Percentiles rank a stretch among this genome's conserved stretches.
Conservation (phyloP, 1,140 invertebrate species). For the Drosophila pruinosa region DNA sequence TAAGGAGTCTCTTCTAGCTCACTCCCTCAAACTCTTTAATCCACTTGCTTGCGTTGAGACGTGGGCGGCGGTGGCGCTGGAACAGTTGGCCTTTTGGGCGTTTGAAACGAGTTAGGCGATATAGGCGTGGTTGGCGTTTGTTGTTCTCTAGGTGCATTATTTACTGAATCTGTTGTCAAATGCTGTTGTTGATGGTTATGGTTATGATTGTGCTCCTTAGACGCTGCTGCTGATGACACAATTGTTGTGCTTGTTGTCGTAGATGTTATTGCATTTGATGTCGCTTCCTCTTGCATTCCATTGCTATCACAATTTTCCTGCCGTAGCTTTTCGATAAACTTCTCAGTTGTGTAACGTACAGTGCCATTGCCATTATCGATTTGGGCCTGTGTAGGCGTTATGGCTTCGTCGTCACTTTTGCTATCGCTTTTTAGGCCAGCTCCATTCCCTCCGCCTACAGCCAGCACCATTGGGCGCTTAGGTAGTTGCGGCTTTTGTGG, state of each 20-base stretch:
- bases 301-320: slow-evolving; percentile 71
- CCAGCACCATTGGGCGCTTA: slow-evolving; percentile 66
- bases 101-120: slow-evolving; percentile 77
- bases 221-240: neutral
- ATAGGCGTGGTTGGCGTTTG: slow-evolving; percentile 70
- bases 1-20: slow-evolving; percentile 51
- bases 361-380: slow-evolving; percentile 61
- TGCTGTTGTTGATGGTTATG: slow-evolving; percentile 39
- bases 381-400: slow-evolving; percentile 59
- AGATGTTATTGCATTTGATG: slow-evolving; percentile 1
- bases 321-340: slow-evolving; percentile 68
- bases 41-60: slow-evolving; percentile 55
- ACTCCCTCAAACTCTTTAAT: slow-evolving; percentile 37
- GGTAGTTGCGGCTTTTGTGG: slow-evolving; percentile 75
- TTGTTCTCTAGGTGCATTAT: slow-evolving; percentile 16
- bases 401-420: slow-evolving; percentile 72
- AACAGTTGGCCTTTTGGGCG: slow-evolving; percentile 77
- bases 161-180: slow-evolving; percentile 18
- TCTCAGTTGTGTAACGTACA: slow-evolving; percentile 65
- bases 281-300: slow-evolving; percentile 47
- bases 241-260: neutral
- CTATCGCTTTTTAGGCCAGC: slow-evolving; percentile 23
- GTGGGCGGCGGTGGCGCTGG: slow-evolving; percentile 79
- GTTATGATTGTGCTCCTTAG: slow-evolving; percentile 47
- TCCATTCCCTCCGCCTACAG: slow-evolving; percentile 20